phyloP scores from a whole-genome alignment of 2,797 vertebrate species.

The Pipistrellus kuhlii region DNA sequence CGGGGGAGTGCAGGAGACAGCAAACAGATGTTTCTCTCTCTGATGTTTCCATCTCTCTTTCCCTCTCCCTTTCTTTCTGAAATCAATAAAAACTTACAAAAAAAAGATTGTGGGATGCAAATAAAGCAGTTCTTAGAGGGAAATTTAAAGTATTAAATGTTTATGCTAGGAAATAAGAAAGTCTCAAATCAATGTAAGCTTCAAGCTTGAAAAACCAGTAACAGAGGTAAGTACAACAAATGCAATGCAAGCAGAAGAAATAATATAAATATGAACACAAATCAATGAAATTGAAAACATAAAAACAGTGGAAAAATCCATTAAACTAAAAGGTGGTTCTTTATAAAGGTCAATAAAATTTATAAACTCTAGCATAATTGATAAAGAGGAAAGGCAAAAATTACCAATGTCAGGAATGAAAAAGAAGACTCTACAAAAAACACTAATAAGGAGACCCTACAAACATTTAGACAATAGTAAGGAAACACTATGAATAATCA shows the following conservation, averaged over 20 bases:
- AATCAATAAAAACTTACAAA: no score
- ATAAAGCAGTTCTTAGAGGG: not conserved
- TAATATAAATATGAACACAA: not conserved
- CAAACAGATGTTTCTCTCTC: no score
- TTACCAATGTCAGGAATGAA: not conserved
- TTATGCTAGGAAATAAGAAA: not conserved
- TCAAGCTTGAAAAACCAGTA: not conserved
- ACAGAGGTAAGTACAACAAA: not conserved
- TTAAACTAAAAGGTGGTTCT: not conserved
- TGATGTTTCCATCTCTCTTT: no score
- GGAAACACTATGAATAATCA: not conserved
- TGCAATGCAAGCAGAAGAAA: not conserved
- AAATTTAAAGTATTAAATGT: not conserved
- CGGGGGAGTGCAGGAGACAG: no score
- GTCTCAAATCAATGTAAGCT: not conserved
- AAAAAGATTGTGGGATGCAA: not conserved
- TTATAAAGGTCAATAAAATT: not conserved
- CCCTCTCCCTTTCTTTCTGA: no score
- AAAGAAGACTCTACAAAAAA: not conserved
- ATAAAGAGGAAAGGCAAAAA: slow-evolving; percentile 37
- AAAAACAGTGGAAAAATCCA: not conserved
- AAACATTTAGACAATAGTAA: not conserved
- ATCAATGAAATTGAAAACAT: not conserved
- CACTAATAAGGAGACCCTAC: not conserved
- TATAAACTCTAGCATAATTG: not conserved